A percentile compares a stretch with the other conserved stretches of the same genome.
These are phyloP conservation scores for Sparus aurata DNA, from an alignment of 2,797 vertebrate species.

Conservation along the genomic window DNA sequence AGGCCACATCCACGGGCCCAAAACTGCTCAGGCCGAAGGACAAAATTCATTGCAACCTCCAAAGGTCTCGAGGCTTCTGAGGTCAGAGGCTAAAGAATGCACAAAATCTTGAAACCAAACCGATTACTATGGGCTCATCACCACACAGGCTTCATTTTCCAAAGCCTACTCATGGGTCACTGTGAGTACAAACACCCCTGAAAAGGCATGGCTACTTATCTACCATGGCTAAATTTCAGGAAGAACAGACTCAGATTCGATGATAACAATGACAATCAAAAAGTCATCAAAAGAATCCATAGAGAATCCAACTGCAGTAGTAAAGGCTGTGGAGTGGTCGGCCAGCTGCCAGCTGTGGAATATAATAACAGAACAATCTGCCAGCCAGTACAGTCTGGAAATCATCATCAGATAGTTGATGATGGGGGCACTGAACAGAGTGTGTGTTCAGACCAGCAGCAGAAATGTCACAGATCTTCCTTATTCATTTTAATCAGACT, in stretches of 20 bases:
- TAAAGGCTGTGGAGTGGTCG: background rate
- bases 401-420: background rate
- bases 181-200: background rate
- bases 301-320: too few species aligned
- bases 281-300: background rate
- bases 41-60: background rate
- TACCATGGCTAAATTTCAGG: background rate
- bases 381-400: background rate
- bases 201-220: background rate
- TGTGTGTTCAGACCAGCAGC: background rate
- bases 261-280: background rate
- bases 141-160: background rate
- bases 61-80: background rate
- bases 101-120: constrained; percentile 2
- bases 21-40: background rate
- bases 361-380: background rate
- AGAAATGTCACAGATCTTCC: constrained; percentile 6
- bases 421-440: background rate
- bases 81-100: constrained; percentile 29
- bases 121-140: constrained; percentile 3
- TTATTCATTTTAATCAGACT: background rate
- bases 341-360: background rate
- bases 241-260: background rate
- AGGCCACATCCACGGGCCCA: background rate
- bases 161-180: background rate